Evolutionary conservation across 2,113 vertebrate species (phyloP).

Genomic region (Crotalus horridus): DNA sequence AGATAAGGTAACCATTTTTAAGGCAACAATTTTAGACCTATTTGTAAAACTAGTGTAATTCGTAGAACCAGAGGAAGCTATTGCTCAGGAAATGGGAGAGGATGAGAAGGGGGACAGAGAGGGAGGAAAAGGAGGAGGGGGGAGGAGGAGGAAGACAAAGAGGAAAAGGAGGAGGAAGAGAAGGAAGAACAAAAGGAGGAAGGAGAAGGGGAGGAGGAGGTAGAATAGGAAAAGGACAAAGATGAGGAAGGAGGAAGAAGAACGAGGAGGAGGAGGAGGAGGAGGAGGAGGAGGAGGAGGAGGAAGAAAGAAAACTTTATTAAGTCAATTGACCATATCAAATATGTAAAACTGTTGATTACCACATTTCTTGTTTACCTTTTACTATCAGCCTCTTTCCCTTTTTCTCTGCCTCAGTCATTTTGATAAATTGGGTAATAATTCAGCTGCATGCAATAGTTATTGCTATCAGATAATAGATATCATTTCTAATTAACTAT

Average conservation of each 20-base stretch:
- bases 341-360: neutral
- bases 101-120: neutral
- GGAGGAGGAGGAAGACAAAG: neutral
- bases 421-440: constrained; percentile 49
- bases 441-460: constrained; percentile 32
- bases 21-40: neutral
- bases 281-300: no score
- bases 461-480: constrained; percentile 40
- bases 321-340: neutral
- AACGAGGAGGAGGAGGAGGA: no score
- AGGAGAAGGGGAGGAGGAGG: no score
- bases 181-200: no score
- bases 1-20: neutral
- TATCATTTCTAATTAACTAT: constrained; percentile 59
- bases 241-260: neutral
- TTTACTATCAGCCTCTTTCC: neutral
- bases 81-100: neutral
- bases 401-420: neutral
- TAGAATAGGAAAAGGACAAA: no score
- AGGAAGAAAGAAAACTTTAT: neutral
- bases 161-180: neutral
- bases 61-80: neutral
- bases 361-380: neutral
- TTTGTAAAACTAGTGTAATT: neutral
- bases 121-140: neutral